Evolutionary conservation across 2,113 vertebrate species (phyloP), one percentile per base, ranked within the genome.

Genomic region (Eurystomus gularis): DNA sequence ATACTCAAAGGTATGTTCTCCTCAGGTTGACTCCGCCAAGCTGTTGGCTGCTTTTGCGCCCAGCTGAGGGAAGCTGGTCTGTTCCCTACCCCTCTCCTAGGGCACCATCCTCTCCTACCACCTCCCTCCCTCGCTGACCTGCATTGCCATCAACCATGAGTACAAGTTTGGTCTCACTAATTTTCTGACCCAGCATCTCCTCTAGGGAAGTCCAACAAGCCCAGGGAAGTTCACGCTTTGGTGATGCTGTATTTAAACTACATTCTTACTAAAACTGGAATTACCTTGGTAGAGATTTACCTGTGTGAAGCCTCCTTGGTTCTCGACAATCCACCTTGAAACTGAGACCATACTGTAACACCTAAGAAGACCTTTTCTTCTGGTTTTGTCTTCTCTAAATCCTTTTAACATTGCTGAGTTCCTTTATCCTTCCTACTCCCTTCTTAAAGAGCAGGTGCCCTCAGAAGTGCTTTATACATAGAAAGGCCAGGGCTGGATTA

Each of bases 81-180:
- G 26, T 35, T 58, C 39, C 33, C 57, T 85, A 8, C 17, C 13
- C 44, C 49, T 57, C 28, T 70, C 54, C 35, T 16, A 17, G 26
- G 48, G 20, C 54, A 28, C 54, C 4, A 2, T 24, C 31, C 39
- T 21, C 31, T 65, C 46, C 65, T 39, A 5, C 17, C 57, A 24
- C 15, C 33, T 78, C 46, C 28, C 17, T 44, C 21, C 51, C n/a
- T 37, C 6, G 0, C 62, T 13, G 28, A 49, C 19, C 69, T 58
- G n/a, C 40, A 17, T 70, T 62, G 57, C 55, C 49, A 18, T 33
- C 20, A 44, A 17, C 26, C 52, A 79, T 48, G 65, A 48, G 33
- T 2, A 52, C 0, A 0, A 62, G n/a, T 61, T 73, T 26, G 17
- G 39, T 46, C 57, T 75, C 51, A 14, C 19, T 28, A 2, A 13